Evolutionary conservation across 2,797 vertebrate genomes (phyloP), one percentile per base, ranked within the genome.

Genomic region (Philypnodon macrostomus): DNA sequence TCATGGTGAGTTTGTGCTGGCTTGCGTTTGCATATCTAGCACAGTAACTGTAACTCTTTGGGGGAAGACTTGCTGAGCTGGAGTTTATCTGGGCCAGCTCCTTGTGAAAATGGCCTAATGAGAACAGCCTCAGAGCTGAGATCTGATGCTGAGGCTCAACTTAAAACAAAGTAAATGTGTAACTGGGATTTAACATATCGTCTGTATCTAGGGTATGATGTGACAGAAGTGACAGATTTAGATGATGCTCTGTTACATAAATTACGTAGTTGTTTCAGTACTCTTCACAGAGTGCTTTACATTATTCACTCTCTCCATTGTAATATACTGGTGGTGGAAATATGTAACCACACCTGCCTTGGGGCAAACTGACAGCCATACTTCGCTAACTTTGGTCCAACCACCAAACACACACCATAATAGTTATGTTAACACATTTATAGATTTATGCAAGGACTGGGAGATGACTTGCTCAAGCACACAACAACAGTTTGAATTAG

Each of bases 1-100:
- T 40, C 31, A n/a, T 14, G 45, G 33, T 5, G 37, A 51, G 39
- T 61, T 73, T 67, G 56, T 75, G 56, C 58, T 42, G 55, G 39
- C 70, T 71, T 51, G 56, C 42, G 77, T 79, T 80, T 79, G 73
- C 70, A 77, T 75, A 76, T 84, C 35, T 73, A 78, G 75, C 71
- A 62, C 81, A 83, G 67, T 70, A 71, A 72, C 72, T 63, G 62
- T 67, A 78, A 60, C 47, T 81, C 80, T 82, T 60, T 30, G 23
- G 78, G 71, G 79, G 80, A 48, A 58, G 63, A 49, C 63, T 74
- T 68, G 71, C 80, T 79, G 73, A 71, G 75, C 65, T 26, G 21
- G 70, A 69, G 73, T 80, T 80, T 85, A 83, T 84, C 73, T 83
- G 75, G 83, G 80, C 79, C 79, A 81, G 68, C 75, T 79, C 81